Evolutionary conservation across 2,888 invertebrate species (phyloP).

Genomic region (Spodoptera picta): DNA sequence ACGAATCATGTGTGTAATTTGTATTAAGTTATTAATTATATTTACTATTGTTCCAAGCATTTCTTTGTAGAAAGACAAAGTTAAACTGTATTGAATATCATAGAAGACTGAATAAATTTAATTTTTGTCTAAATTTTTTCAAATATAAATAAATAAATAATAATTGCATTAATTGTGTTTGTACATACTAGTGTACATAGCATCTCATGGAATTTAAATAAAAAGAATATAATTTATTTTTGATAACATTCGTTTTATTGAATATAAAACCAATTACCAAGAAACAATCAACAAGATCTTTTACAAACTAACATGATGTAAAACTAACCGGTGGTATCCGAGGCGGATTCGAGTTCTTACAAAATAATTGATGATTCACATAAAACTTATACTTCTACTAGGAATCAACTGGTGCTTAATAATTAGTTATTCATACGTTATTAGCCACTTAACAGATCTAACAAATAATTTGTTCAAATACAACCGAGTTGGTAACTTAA

Average conservation of each 20-base stretch:
- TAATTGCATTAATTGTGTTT: constrained; percentile 74
- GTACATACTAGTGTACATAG: constrained; percentile 67
- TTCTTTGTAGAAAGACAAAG: constrained; percentile 58
- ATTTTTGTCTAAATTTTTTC: constrained; percentile 73
- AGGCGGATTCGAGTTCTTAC: constrained; percentile 47
- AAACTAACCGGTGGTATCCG: constrained; percentile 52
- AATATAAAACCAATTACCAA: constrained; percentile 52
- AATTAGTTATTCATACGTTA: not conserved
- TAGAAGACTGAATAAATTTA: constrained; percentile 85
- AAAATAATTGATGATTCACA: constrained; percentile 15
- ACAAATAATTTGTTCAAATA: no score
- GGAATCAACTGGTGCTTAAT: constrained; percentile 17
- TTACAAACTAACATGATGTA: constrained; percentile 52
- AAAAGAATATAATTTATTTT: constrained; percentile 84
- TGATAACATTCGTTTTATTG: constrained; percentile 74
- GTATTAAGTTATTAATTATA: constrained; percentile 18
- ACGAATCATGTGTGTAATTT: constrained; percentile 10
- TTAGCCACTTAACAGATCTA: not conserved
- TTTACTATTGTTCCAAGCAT: constrained; percentile 40
- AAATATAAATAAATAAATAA: constrained; percentile 18
- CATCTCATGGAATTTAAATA: constrained; percentile 77
- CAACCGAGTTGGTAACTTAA: no score
- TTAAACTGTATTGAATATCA: constrained; percentile 83
- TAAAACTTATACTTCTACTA: constrained; percentile 17
- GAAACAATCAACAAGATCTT: constrained; percentile 49